These are phyloP conservation scores for Zapornia atra DNA, from an alignment of 2,113 vertebrate genomes.

Conservation along the genomic window DNA sequence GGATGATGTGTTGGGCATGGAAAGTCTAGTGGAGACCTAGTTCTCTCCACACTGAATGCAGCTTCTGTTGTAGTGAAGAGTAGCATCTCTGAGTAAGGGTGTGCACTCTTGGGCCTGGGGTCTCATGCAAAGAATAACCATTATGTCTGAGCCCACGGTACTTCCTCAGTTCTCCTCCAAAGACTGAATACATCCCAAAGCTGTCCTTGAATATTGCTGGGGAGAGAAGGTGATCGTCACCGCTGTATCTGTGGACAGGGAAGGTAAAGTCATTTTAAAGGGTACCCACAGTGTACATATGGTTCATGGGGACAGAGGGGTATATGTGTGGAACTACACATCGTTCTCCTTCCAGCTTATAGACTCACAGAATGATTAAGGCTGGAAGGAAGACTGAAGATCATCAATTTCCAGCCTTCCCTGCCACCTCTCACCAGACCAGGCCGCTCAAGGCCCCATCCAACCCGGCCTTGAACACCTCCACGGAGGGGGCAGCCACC, in stretches of 20 bases:
- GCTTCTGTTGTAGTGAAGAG: not conserved
- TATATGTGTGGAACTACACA: rapidly evolving
- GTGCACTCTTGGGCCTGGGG: not conserved
- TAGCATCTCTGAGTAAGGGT: not conserved
- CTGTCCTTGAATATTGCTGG: not conserved
- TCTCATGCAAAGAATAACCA: not conserved
- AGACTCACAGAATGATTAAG: too few species aligned
- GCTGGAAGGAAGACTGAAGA: too few species aligned
- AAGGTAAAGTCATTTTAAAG: not conserved
- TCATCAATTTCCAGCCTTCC: too few species aligned
- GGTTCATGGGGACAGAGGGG: not conserved
- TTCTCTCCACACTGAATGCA: not conserved
- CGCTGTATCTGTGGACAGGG: not conserved
- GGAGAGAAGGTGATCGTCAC: not conserved
- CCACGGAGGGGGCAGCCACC: too few species aligned
- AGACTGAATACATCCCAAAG: not conserved
- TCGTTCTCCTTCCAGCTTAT: not conserved
- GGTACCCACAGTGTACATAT: not conserved
- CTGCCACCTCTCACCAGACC: too few species aligned
- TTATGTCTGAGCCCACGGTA: not conserved
- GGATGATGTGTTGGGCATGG: not conserved
- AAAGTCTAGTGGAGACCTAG: not conserved
- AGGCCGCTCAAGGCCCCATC: too few species aligned
- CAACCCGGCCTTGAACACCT: too few species aligned
- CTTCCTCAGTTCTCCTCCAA: not conserved